A percentile compares a stretch with the other conserved stretches of the same genome.
Evolutionary conservation across 2,113 vertebrate species (phyloP).

Genomic region (Campylomormyrus tamandua): DNA sequence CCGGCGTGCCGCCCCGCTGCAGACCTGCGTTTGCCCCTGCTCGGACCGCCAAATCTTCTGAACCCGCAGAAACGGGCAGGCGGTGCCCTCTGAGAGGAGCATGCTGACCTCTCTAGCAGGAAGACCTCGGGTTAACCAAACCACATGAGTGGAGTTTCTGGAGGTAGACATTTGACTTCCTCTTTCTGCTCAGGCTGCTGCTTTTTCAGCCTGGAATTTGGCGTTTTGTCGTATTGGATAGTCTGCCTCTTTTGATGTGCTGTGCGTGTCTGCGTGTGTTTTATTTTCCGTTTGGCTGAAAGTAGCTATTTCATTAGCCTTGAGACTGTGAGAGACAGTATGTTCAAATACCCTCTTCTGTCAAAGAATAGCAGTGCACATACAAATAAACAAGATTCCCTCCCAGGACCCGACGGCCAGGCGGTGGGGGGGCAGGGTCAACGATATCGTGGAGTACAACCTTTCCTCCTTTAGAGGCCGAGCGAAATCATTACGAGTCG

Average conservation of each 20-base stretch:
- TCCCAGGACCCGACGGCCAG: slow-evolving; percentile 3
- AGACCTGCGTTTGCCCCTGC: not conserved
- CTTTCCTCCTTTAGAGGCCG: not conserved
- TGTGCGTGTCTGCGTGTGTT: not conserved
- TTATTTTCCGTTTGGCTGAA: not conserved
- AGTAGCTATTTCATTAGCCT: slow-evolving; percentile 5
- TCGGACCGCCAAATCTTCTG: not conserved
- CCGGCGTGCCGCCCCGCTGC: not conserved
- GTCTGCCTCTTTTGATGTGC: not conserved
- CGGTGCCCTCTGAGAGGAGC: too few relatives aligned
- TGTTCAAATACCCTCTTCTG: slow-evolving; percentile 2
- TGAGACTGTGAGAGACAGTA: slow-evolving; percentile 4
- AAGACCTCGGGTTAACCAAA: not conserved
- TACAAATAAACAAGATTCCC: slow-evolving; percentile 5
- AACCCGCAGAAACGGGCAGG: not conserved
- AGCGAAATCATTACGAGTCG: slow-evolving; percentile 12
- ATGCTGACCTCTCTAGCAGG: not conserved
- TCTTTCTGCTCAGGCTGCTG: not conserved
- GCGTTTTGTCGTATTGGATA: not conserved
- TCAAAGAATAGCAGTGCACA: slow-evolving; percentile 9
- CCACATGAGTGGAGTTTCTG: not conserved
- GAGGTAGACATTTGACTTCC: not conserved
- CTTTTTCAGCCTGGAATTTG: not conserved
- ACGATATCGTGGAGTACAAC: not conserved
- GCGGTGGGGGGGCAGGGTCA: not conserved